Evolutionary conservation across 2,113 vertebrate genomes (phyloP), one percentile per base, ranked within the genome.

Genomic region (Dromas ardeola): DNA sequence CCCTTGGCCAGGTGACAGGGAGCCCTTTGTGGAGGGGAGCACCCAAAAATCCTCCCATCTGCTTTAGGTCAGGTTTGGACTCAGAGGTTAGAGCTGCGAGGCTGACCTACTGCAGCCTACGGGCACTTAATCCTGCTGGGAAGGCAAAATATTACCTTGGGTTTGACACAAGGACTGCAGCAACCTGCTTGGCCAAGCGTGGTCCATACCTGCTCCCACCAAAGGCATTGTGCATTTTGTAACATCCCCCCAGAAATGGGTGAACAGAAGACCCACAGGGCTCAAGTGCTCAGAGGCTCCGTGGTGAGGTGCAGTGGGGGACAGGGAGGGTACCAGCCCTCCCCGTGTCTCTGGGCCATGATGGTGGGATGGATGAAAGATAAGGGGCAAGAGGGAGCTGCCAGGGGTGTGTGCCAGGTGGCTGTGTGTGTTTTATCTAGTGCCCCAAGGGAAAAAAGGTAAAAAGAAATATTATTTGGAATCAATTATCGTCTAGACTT

Each of bases 201-300:
- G 45, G 18, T 69, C 83, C 17, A 5, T 6, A 10, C 14, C 52
- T 55, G 21, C 32, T 62, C 55, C 52, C 43, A n/a, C 29, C 32
- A 25, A 19, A 47, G 32, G 29, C 15, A 10, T 1, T 0, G 6
- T 26, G 36, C 10, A 6, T 34, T 40, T 50, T 2, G 1, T 7
- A 76, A 76, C 52, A 45, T 42, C 15, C 8, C 25, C 45, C 8
- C 15, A 50, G 23, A 45, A 83, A 69, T 6, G 53, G 19, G 25
- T 34, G 43, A 42, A 36, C 25, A 49, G 23, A 63, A 63, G 53
- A 9, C 42, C 65, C 66, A 18, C 0, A 3, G 38, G 11, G 47
- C 56, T 66, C 14, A 30, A 71, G 55, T 1, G 3, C 25, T 59
- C 59, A 32, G 36, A 62, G 61, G 66, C 30, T 67, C 47, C 1